Evolutionary conservation across 2,797 vertebrate genomes (phyloP).

Genomic region (Neosilurus mollespiculum): DNA sequence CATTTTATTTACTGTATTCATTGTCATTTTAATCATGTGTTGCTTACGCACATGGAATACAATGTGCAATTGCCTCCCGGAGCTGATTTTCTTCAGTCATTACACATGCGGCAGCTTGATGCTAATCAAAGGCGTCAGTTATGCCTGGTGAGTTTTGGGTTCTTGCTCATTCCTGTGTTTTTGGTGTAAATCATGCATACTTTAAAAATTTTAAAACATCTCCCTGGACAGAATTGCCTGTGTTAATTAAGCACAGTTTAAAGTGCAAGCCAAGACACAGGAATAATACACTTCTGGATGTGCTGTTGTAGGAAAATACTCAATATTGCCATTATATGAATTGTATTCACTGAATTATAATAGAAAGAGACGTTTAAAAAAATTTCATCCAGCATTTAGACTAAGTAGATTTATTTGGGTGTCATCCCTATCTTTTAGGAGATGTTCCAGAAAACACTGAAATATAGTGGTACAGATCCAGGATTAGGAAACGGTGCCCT

Average conservation of each 20-base stretch:
- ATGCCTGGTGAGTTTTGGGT: conserved; percentile 60
- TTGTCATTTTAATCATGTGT: conserved; percentile 69
- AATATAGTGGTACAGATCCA: not conserved
- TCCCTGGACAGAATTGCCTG: not conserved
- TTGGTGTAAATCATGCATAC: not conserved
- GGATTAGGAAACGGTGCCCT: conserved; percentile 12
- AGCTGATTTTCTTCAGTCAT: conserved; percentile 65
- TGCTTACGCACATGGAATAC: conserved; percentile 65
- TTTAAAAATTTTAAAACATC: not conserved
- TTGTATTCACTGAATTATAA: not conserved
- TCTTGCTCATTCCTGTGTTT: not conserved
- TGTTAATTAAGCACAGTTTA: not conserved
- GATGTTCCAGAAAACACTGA: not conserved
- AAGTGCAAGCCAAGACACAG: not conserved
- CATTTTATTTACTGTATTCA: conserved; percentile 62
- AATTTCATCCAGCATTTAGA: not conserved
- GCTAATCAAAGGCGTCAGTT: conserved; percentile 59
- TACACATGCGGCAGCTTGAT: conserved; percentile 78
- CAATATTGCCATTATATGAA: too few relatives aligned
- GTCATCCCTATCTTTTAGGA: not conserved
- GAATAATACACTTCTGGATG: not conserved
- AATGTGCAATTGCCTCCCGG: conserved; percentile 64
- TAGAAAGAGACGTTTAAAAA: not conserved
- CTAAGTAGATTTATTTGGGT: not conserved
- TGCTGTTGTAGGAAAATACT: not conserved